These are phyloP conservation scores for Phyto melanocephala DNA, from an alignment of 2,888 invertebrate species.

Conservation along the genomic window DNA sequence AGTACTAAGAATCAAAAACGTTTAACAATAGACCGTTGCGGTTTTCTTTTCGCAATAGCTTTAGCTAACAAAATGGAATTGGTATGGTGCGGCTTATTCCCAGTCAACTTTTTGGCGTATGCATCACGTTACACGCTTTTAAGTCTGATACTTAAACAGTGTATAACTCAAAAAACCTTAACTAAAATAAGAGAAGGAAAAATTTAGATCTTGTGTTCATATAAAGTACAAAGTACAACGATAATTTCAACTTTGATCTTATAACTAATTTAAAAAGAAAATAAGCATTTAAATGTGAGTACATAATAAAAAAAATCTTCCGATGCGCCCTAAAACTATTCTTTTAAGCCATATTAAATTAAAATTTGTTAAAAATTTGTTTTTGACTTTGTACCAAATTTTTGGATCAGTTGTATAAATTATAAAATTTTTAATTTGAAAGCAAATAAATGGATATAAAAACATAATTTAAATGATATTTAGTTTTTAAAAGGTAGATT, in stretches of 20 bases:
- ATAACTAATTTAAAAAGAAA: background rate
- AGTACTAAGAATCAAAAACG: constrained; percentile 79
- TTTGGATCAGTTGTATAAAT: too few species aligned
- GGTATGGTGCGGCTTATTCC: constrained; percentile 86
- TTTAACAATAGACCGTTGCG: constrained; percentile 82
- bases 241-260: constrained; percentile 9
- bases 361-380: too few species aligned
- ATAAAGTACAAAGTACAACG: background rate
- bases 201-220: constrained; percentile 47
- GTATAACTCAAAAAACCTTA: constrained; percentile 70
- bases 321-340: too few species aligned
- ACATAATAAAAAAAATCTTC: background rate
- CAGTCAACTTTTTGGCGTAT: constrained; percentile 82
- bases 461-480: too few species aligned
- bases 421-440: too few species aligned
- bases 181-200: constrained; percentile 75
- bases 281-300: constrained; percentile 2
- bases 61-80: constrained; percentile 82
- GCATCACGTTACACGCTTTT: constrained; percentile 81
- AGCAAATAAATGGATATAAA: too few species aligned
- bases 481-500: too few species aligned
- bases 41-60: constrained; percentile 81
- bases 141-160: constrained; percentile 66
- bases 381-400: too few species aligned
- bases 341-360: too few species aligned